phyloP scores from a whole-genome alignment of 2,113 vertebrate species.

The Conger conger region DNA sequence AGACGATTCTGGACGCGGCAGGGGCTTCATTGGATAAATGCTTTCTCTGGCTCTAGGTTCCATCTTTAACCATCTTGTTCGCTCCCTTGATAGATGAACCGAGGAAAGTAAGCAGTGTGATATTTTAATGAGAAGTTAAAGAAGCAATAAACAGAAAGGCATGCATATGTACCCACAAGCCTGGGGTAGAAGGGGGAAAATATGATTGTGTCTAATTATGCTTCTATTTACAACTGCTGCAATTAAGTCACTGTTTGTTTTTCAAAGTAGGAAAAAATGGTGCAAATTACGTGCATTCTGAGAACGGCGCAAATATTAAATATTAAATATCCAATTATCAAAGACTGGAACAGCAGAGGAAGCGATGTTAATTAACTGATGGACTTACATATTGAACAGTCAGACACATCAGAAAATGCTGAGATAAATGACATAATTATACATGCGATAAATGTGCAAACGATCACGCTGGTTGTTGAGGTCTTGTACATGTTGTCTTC shows the following conservation, averaged over 20 bases:
- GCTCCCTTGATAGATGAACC: conserved; percentile 41
- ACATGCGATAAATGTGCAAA: background rate
- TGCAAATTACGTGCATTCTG: too few species aligned
- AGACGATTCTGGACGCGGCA: conserved; percentile 44
- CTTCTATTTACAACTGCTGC: conserved; percentile 39
- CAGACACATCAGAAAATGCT: background rate
- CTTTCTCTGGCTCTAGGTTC: conserved; percentile 43
- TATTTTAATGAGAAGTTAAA: conserved; percentile 59
- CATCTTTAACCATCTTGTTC: conserved; percentile 39
- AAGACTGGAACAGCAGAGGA: background rate
- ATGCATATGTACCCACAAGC: conserved; percentile 43
- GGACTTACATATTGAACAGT: background rate
- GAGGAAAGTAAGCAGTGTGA: conserved; percentile 35
- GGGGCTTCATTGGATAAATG: conserved; percentile 30
- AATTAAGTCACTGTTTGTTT: conserved; percentile 46
- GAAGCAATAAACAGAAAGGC: conserved; percentile 43
- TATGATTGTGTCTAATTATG: conserved; percentile 45
- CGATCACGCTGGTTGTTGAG: background rate
- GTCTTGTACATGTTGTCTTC: background rate
- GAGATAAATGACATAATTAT: background rate
- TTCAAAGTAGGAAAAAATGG: background rate
- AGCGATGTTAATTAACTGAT: background rate
- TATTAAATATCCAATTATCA: background rate
- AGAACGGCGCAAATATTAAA: background rate
- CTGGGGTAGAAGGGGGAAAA: conserved; percentile 37